These are phyloP conservation scores for Gallinago solitaria DNA, from an alignment of 2,797 vertebrate genomes.

Conservation along the genomic window DNA sequence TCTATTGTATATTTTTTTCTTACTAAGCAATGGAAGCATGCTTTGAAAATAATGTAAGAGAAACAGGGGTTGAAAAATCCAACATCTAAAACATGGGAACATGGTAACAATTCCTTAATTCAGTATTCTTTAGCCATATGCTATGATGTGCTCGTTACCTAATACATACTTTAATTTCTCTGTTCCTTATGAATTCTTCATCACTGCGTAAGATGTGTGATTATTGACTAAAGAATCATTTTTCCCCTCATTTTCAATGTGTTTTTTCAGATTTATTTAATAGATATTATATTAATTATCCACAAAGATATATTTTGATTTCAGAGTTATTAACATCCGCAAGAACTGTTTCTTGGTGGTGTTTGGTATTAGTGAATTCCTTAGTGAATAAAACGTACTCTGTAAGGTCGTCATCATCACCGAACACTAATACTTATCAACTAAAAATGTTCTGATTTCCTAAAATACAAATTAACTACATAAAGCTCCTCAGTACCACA, in stretches of 20 bases:
- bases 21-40: neutral
- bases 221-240: neutral
- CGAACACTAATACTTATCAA: neutral
- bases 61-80: neutral
- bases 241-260: neutral
- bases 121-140: neutral
- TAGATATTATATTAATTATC: too few relatives aligned
- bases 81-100: neutral
- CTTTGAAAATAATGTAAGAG: neutral
- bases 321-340: neutral
- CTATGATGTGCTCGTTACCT: neutral
- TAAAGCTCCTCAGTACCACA: neutral
- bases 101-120: neutral
- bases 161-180: neutral
- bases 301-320: neutral
- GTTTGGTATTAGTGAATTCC: neutral
- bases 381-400: neutral
- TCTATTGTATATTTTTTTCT: neutral
- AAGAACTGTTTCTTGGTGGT: neutral
- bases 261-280: neutral
- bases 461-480: neutral
- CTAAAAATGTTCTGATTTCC: neutral
- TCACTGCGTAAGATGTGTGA: neutral
- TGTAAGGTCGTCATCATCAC: rapidly evolving
- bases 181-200: neutral